Conservation (phyloP, 1,140 invertebrate species). For the Drosophila arawakana region DNA sequence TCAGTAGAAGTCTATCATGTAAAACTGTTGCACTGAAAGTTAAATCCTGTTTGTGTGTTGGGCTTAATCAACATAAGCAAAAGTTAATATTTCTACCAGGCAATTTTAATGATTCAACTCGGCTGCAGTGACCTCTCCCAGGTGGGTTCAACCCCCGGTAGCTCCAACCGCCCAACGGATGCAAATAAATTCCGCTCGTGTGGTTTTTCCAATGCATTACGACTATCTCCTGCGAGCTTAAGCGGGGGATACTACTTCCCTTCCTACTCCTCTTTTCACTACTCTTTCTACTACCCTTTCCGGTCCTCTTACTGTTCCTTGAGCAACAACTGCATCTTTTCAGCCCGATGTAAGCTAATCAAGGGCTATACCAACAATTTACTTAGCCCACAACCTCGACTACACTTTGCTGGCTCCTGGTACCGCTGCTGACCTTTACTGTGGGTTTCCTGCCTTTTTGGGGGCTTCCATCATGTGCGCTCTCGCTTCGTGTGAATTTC, state of each 20-base stretch:
- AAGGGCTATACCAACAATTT: constrained; percentile 81
- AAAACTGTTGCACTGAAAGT: constrained; percentile 10
- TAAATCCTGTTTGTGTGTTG: constrained; percentile 10
- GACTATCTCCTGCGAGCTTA: constrained; percentile 27
- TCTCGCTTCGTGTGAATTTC: constrained; percentile 58
- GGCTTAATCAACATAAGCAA: constrained; percentile 20
- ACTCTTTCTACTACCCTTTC: neutral
- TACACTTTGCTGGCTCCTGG: neutral
- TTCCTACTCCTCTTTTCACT: neutral
- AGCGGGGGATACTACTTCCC: neutral
- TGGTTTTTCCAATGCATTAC: constrained; percentile 79
- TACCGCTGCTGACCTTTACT: constrained; percentile 3
- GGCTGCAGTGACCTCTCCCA: constrained; percentile 6
- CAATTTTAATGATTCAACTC: constrained; percentile 55
- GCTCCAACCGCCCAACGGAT: constrained; percentile 42
- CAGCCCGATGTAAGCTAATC: constrained; percentile 68
- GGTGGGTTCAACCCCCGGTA: neutral
- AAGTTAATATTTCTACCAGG: constrained; percentile 28
- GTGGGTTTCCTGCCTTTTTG: constrained; percentile 11
- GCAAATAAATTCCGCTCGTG: constrained; percentile 78
- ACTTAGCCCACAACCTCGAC: constrained; percentile 60
- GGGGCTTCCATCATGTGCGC: constrained; percentile 56
- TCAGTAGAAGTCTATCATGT: neutral
- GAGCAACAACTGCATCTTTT: constrained; percentile 3
- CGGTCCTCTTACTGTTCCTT: neutral